Percentiles rank a stretch among this genome's conserved stretches.
Evolutionary conservation across 2,888 invertebrate genomes (phyloP).

Genomic region (Cacoxenus indagator): DNA sequence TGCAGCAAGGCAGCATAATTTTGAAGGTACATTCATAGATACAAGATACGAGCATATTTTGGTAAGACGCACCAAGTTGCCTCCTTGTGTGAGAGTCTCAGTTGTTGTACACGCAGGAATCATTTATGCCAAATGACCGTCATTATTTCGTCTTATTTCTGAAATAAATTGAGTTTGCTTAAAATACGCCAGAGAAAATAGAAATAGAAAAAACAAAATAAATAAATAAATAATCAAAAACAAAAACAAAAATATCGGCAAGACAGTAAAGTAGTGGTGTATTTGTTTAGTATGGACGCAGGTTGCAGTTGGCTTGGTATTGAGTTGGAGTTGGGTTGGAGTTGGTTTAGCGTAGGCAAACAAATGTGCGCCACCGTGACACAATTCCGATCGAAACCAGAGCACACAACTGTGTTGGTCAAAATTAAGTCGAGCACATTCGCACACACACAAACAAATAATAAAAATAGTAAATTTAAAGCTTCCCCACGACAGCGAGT

Average conservation of each 20-base stretch:
- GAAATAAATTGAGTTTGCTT: constrained; percentile 62
- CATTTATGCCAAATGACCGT: constrained; percentile 64
- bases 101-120: constrained; percentile 28
- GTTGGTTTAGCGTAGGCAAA: background rate
- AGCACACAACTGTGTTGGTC: background rate
- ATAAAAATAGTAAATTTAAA: background rate
- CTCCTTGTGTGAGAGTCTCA: too few species aligned
- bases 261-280: too few species aligned
- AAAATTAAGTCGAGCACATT: background rate
- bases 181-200: constrained; percentile 40
- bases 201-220: background rate
- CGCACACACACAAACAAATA: too few species aligned
- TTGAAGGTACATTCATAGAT: background rate
- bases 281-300: too few species aligned
- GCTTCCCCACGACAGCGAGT: too few species aligned
- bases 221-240: too few species aligned
- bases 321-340: background rate
- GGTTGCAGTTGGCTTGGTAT: too few species aligned
- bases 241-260: too few species aligned
- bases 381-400: background rate
- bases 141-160: constrained; percentile 60
- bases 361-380: background rate
- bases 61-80: background rate
- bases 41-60: background rate
- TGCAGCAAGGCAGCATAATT: background rate